Evolutionary conservation across 2,797 vertebrate species (phyloP).

Genomic region (Mus spretus): DNA sequence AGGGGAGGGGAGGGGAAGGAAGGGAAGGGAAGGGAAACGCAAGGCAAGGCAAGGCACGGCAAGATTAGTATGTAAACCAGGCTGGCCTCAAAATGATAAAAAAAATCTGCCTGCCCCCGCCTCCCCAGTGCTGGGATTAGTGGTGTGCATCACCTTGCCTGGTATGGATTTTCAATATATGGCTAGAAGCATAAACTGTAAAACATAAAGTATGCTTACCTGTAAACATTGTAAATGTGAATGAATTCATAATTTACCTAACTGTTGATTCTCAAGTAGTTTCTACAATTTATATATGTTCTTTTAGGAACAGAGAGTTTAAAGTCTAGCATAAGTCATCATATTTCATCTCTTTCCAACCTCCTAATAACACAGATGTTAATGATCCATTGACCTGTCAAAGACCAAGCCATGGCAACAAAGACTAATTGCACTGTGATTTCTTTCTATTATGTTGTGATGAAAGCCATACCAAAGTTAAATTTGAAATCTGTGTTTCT

Average conservation of each 20-base stretch:
- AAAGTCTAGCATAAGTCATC: not conserved
- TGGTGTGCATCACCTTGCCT: not conserved
- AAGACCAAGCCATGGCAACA: slow-evolving; percentile 19
- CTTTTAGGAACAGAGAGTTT: not conserved
- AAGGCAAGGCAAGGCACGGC: too few relatives aligned
- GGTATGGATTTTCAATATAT: not conserved
- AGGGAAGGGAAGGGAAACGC: too few relatives aligned
- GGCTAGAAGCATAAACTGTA: not conserved
- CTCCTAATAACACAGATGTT: slow-evolving; percentile 15
- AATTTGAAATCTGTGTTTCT: slow-evolving; percentile 62
- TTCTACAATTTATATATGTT: not conserved
- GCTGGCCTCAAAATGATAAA: not conserved
- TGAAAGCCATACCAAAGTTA: slow-evolving; percentile 65
- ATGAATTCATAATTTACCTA: not conserved
- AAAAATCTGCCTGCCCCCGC: not conserved
- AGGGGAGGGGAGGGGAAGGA: too few relatives aligned
- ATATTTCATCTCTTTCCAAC: slow-evolving; percentile 24
- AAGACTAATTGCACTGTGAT: slow-evolving; percentile 25
- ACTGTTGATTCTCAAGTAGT: slow-evolving; percentile 1
- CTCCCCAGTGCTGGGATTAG: not conserved
- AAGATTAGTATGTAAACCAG: too few relatives aligned
- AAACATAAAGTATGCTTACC: slow-evolving; percentile 14
- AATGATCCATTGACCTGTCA: not conserved
- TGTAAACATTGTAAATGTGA: not conserved
- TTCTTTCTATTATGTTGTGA: slow-evolving; percentile 61